Conservation (phyloP, 1,140 invertebrate genomes). For the Pachyrhynchus sulphureomaculatus region DNA sequence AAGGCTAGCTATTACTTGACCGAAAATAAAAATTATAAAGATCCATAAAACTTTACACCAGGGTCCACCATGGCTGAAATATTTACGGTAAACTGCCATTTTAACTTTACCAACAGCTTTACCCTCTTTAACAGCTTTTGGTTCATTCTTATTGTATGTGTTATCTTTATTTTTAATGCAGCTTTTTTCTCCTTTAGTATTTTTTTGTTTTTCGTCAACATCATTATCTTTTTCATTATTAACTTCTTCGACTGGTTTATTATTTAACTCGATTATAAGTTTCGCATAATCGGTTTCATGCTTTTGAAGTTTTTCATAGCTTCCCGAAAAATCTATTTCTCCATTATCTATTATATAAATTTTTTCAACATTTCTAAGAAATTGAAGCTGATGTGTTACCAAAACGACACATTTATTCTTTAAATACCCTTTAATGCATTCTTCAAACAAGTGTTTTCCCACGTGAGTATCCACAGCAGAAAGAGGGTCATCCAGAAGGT, state of each 20-base stretch:
- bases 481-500: constrained; percentile 80
- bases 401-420: constrained; percentile 72
- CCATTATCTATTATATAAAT: constrained; percentile 66
- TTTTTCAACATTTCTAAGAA: constrained; percentile 72
- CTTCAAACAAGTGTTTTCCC: constrained; percentile 67
- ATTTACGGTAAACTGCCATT: constrained; percentile 59
- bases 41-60: constrained; percentile 6
- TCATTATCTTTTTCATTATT: background rate
- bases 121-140: constrained; percentile 26
- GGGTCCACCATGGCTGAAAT: constrained; percentile 60
- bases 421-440: constrained; percentile 61
- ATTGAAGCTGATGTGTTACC: constrained; percentile 88
- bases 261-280: constrained; percentile 55
- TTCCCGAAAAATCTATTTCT: constrained; percentile 56
- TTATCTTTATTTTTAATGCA: background rate
- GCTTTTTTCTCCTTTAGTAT: background rate
- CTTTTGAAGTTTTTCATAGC: constrained; percentile 50
- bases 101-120: constrained; percentile 58
- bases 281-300: constrained; percentile 48
- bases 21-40: constrained; percentile 4
- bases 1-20: constrained; percentile 9
- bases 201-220: constrained; percentile 39
- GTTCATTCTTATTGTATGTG: background rate
- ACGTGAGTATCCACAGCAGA: constrained; percentile 77
- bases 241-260: constrained; percentile 44